These are phyloP conservation scores for Papilio machaon DNA, from an alignment of 1,140 invertebrate species.

Conservation along the genomic window DNA sequence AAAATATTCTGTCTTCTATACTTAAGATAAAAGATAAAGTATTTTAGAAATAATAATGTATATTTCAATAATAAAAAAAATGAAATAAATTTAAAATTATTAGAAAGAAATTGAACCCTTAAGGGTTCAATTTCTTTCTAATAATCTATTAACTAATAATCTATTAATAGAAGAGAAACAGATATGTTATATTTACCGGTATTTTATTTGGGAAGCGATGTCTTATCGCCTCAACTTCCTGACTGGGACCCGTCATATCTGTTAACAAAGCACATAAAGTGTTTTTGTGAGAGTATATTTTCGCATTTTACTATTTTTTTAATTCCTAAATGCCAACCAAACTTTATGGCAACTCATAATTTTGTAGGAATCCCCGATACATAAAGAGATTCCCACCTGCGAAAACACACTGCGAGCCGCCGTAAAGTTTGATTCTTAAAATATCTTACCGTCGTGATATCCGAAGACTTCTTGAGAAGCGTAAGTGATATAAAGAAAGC, in stretches of 20 bases:
- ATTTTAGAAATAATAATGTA: too few relatives aligned
- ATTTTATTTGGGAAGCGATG: constrained; percentile 83
- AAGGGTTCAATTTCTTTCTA: too few relatives aligned
- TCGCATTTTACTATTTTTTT: background rate
- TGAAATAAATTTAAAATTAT: too few relatives aligned
- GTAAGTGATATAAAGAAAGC: constrained; percentile 93
- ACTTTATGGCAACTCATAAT: background rate
- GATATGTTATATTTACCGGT: constrained; percentile 74
- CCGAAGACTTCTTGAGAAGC: constrained; percentile 95
- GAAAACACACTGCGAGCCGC: too few relatives aligned
- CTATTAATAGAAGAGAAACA: background rate
- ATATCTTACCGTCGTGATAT: constrained; percentile 69
- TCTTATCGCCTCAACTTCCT: constrained; percentile 82
- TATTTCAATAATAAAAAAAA: too few relatives aligned
- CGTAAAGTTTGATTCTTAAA: background rate
- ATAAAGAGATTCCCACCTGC: too few relatives aligned
- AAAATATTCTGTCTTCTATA: too few relatives aligned
- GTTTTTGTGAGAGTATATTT: background rate
- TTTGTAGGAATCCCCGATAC: background rate
- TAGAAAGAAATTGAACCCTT: background rate
- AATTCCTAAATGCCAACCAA: background rate
- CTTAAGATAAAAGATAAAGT: too few relatives aligned
- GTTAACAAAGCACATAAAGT: constrained; percentile 45
- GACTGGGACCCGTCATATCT: constrained; percentile 74
- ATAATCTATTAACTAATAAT: too few relatives aligned